Percentiles rank a stretch among this genome's conserved stretches.
phyloP scores from a whole-genome alignment of 2,797 vertebrate species.

The Phalloptychus januarius region DNA sequence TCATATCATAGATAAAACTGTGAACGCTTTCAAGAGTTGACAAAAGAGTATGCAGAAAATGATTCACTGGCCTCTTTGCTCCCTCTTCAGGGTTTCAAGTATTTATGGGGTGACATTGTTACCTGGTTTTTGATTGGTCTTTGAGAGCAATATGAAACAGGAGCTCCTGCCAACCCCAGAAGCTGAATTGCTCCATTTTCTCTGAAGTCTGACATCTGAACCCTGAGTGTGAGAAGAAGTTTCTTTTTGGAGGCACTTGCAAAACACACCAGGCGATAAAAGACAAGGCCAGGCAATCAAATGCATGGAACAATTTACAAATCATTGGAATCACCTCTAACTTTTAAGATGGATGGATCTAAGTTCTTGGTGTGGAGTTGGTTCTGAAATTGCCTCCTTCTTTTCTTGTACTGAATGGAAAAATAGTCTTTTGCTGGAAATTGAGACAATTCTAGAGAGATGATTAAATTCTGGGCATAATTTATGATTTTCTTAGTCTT shows the following conservation, averaged over 20 bases:
- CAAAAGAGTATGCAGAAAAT: background rate
- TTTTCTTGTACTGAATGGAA: constrained; percentile 29
- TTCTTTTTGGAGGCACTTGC: background rate
- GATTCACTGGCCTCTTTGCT: too few relatives aligned
- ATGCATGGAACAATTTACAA: constrained; percentile 16
- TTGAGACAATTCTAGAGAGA: constrained; percentile 29
- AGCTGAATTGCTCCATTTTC: background rate
- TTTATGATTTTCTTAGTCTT: background rate
- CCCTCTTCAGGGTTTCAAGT: constrained; percentile 13
- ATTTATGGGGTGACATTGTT: constrained; percentile 17
- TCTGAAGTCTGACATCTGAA: too few relatives aligned
- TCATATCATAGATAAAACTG: background rate
- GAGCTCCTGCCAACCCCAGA: too few relatives aligned
- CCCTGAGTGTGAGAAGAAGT: constrained; percentile 18
- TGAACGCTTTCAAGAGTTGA: constrained; percentile 2
- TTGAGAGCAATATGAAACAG: too few relatives aligned
- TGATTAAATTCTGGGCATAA: background rate
- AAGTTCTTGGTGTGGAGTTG: constrained; percentile 1
- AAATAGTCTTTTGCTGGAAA: constrained; percentile 31
- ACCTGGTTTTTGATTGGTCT: background rate
- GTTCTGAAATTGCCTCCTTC: constrained; percentile 46
- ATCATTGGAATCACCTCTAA: constrained; percentile 11
- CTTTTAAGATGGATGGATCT: constrained; percentile 43
- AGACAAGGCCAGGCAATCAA: constrained; percentile 40
- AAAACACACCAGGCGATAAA: constrained; percentile 1